Evolutionary conservation across 2,797 vertebrate species (phyloP).

Genomic region (Heteromormyrus szaboi): DNA sequence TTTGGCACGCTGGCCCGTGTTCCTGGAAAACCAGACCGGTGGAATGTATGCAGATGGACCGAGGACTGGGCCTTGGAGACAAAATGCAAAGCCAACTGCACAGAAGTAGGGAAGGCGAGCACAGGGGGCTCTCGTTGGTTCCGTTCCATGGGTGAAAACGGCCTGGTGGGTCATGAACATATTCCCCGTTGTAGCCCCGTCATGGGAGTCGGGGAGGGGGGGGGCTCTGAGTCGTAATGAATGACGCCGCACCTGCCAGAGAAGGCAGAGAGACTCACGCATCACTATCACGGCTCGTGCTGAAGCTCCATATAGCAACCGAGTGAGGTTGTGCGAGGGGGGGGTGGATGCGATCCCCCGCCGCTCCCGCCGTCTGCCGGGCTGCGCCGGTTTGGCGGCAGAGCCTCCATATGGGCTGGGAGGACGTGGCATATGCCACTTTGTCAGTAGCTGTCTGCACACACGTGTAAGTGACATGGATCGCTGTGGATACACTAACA

Average conservation of each 20-base stretch:
- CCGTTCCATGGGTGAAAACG: neutral
- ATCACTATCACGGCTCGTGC: conserved; percentile 6
- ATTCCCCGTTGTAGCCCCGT: neutral
- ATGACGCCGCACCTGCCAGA: conserved; percentile 10
- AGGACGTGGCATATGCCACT: neutral
- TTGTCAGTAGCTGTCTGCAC: neutral
- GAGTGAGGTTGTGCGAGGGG: neutral
- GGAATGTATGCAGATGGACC: neutral
- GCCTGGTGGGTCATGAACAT: neutral
- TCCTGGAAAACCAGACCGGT: neutral
- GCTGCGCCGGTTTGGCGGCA: neutral
- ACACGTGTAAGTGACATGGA: neutral
- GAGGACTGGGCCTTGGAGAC: neutral
- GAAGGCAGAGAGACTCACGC: conserved; percentile 14
- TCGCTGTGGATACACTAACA: neutral
- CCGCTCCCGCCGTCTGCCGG: neutral
- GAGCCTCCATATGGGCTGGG: neutral
- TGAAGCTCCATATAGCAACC: conserved; percentile 16
- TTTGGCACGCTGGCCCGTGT: neutral
- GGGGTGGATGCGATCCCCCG: neutral
- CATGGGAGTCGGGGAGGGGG: neutral
- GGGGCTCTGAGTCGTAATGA: neutral
- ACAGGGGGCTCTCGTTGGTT: neutral
- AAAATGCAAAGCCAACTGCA: neutral
- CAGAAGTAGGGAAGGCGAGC: neutral